Base-by-base conservation (phyloP, 1,140 invertebrate genomes). In the Cyclargus thomasi region DNA sequence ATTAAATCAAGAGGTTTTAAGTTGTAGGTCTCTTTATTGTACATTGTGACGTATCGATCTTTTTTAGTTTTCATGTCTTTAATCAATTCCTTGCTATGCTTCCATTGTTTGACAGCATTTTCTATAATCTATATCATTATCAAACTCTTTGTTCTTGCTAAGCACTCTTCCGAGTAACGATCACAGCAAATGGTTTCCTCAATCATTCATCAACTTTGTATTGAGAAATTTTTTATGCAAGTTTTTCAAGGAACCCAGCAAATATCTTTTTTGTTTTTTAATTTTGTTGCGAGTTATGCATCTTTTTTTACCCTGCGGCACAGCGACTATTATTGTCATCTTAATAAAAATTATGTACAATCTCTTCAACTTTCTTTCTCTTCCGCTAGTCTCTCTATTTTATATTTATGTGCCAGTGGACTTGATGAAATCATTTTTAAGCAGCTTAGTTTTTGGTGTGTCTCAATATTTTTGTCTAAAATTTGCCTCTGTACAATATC, bases 101-200 rank as follows among this genome's bases (percentile, higher is more conserved):
- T 64, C 71, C 70, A 75, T 65, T 72, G 67, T 71, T 72, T 70
- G n/a, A n/a, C n/a, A n/a, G n/a, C n/a, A n/a, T n/a, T n/a, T n/a
- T n/a, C n/a, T n/a, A n/a, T n/a, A 57, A 67, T 65, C 35, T 1
- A 10, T 14, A 75, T 71, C 59, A 21, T 71, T 70, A 72, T 73
- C 69, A 62, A 69, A 75, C 53, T 75, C 71, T 57, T 70, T 47
- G 62, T 68, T 73, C 68, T 65, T 53, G 66, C 53, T 53, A 73
- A 62, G 64, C 67, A 71, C 53, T 11, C 65, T 69, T 74, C 72
- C 29, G 59, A 63, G 63, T 74, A 74, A 53, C 66, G 70, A 70
- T 70, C 68, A 20, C 73, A 71, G 64, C 73, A 74, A 71, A 71
- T 62, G 18, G 21, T 66, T 65, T 53, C 53, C 71, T 39, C 57